Conservation (phyloP, 1,140 invertebrate species). For the Euglossa dilemma region DNA sequence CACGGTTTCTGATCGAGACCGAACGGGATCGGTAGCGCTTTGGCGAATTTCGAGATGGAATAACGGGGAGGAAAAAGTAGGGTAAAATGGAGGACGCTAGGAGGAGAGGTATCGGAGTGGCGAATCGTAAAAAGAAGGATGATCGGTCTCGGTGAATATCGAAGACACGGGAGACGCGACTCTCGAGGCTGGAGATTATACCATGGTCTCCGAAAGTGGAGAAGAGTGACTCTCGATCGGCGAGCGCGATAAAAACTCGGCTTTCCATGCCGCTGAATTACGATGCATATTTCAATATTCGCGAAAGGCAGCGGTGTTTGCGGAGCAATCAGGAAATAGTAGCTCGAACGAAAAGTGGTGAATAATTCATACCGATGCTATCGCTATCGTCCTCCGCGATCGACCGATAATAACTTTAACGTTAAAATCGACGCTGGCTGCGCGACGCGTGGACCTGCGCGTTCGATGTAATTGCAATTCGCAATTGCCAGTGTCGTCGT, state of each 20-base stretch:
- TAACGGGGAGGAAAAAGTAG: too few relatives aligned
- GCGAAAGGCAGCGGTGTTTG: neutral
- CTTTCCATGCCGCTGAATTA: neutral
- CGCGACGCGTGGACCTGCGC: neutral
- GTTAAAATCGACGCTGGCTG: neutral
- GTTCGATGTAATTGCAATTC: constrained; percentile 13
- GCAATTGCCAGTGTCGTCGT: neutral
- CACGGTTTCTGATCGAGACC: too few relatives aligned
- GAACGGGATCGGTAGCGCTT: too few relatives aligned
- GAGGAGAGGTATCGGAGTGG: neutral
- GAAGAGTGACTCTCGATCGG: neutral
- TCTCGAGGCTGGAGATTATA: neutral
- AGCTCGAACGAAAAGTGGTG: constrained; percentile 7
- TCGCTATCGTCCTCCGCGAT: neutral
- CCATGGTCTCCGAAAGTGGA: neutral
- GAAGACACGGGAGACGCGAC: neutral
- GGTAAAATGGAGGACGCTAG: neutral
- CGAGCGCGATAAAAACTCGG: neutral
- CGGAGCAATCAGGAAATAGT: constrained; percentile 10
- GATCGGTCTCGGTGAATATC: neutral
- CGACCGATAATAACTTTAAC: constrained; percentile 33
- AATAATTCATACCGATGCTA: constrained; percentile 20
- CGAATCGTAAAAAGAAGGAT: neutral
- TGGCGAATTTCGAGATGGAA: too few relatives aligned
- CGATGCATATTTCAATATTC: neutral